Base-by-base conservation (phyloP, 2,888 invertebrate genomes). In the Erpobdella octoculata region DNA sequence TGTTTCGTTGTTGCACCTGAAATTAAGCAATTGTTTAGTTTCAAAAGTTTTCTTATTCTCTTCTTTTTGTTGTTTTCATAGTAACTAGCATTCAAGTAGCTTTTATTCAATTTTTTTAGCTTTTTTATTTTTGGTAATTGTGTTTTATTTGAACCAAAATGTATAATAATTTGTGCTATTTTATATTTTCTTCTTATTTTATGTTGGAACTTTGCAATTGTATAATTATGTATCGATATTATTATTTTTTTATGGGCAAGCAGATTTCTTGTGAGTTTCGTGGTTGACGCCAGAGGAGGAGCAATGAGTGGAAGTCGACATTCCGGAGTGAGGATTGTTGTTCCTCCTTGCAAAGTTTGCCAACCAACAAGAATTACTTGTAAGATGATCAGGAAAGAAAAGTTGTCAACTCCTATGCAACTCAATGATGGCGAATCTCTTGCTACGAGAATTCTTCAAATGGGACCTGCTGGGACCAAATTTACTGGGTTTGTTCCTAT, bases 381-480 rank as follows among this genome's bases (percentile, higher is more conserved):
- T 86, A 89, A 97, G 81, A 95, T 99, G 82, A 89, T 85, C 66
- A 88, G 91, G 80, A 87, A 88, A 79, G 89, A 89, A 79, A 88
- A 88, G 81, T 86, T 90, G 64, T 91, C 92, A 79, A 94, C 96
- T 86, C 97, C 97, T 80, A 97, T 98, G 1, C 96, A 97, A 2
- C 85, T 99, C 75, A 95, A 95, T 91, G 98, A 99, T 83, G 97
- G 97, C 21, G 98, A 99, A 84, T 97, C 96, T 2, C 86, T 98
- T 73, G 97, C 97, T 0, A 91, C 94, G 75, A 88, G 98, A 73
- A 92, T 98, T 48, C 86, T 98, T 65, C 97, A 98, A 84, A 89
- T 98, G 85, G 97, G 97, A 70, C 98, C 98, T 6, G 90, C 94
- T 35, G 91, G 92, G 73, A 94, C 95, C 62, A 97, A 97, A 85